A percentile compares a stretch with the other conserved stretches of the same genome.
Evolutionary conservation across 2,113 vertebrate genomes (phyloP).

Genomic region (Cephalopholis sonnerati): DNA sequence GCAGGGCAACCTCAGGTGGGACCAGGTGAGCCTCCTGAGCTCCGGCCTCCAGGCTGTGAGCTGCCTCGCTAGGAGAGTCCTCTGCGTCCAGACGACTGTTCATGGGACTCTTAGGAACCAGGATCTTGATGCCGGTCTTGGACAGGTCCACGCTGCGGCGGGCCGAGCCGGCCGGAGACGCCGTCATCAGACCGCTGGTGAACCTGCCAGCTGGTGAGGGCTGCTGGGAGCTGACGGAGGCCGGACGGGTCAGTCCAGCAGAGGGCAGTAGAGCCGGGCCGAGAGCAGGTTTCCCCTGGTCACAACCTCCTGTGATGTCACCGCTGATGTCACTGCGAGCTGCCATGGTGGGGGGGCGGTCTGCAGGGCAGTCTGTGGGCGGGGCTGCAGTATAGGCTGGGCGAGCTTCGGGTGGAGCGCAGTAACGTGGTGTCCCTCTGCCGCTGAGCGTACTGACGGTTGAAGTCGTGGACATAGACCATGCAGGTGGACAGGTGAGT

Average conservation of each 20-base stretch:
- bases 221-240: neutral
- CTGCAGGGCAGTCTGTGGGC: slow-evolving; percentile 89
- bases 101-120: slow-evolving; percentile 97
- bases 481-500: slow-evolving; percentile 94
- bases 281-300: neutral
- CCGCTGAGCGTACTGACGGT: slow-evolving; percentile 86
- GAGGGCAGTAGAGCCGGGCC: slow-evolving; percentile 22
- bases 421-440: slow-evolving; percentile 85
- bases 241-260: accelerated
- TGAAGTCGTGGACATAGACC: slow-evolving; percentile 95
- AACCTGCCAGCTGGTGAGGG: neutral
- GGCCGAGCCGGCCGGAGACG: slow-evolving; percentile 69
- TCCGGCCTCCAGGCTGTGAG: slow-evolving; percentile 88
- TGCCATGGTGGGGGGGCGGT: slow-evolving; percentile 69
- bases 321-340: slow-evolving; percentile 42
- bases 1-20: slow-evolving; percentile 92
- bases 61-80: slow-evolving; percentile 91
- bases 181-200: neutral
- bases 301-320: neutral
- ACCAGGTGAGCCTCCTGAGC: slow-evolving; percentile 91
- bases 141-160: slow-evolving; percentile 94
- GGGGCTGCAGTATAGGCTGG: slow-evolving; percentile 20
- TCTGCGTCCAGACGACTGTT: slow-evolving; percentile 91
- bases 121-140: slow-evolving; percentile 96
- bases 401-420: slow-evolving; percentile 87